Evolutionary conservation across 2,113 vertebrate genomes (phyloP), one percentile per base, ranked within the genome.

Genomic region (Dicentrarchus labrax): DNA sequence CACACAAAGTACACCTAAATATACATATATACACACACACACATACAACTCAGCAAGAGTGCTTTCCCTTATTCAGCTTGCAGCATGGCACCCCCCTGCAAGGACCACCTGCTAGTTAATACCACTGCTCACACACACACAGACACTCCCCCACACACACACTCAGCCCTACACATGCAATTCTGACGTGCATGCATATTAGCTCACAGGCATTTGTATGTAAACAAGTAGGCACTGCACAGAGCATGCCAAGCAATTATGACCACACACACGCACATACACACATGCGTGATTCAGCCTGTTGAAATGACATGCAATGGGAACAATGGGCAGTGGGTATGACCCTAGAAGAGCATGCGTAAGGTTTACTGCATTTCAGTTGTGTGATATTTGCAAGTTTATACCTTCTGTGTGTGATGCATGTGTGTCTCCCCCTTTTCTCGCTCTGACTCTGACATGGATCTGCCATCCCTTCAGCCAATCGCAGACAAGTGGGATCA

Each of bases 401-500:
- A n/a, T 47, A 24, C 8, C 30, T 62, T 21, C 8, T 13, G 70
- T 39, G 13, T 60, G 70, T 17, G 80, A 66, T 83, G 62, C 17
- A 51, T 64, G 22, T 3, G 2, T 22, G 54, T 78, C 59, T 68
- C 75, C 78, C 45, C 47, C 13, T 82, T 85, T 72, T 66, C 57
- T 78, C 6, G n/a, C 75, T 77, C 60, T 65, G 65, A 68, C 74
- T 84, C 47, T 66, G 54, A 84, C 76, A 76, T 24, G 76, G 57
- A 78, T 5, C 68, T 56, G 19, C 80, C 30, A 11, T 69, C 78
- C 73, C 43, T 75, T 66, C 71, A 85, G 75, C 90, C 90, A 92
- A 93, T 93, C 61, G 22, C 73, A 68, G 77, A 64, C 68, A 36
- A 91, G 89, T 47, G 75, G 85, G 83, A 92, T 91, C 85, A 75